Base-by-base conservation (phyloP, 2,888 invertebrate species). In the Notodonta ziczac region DNA sequence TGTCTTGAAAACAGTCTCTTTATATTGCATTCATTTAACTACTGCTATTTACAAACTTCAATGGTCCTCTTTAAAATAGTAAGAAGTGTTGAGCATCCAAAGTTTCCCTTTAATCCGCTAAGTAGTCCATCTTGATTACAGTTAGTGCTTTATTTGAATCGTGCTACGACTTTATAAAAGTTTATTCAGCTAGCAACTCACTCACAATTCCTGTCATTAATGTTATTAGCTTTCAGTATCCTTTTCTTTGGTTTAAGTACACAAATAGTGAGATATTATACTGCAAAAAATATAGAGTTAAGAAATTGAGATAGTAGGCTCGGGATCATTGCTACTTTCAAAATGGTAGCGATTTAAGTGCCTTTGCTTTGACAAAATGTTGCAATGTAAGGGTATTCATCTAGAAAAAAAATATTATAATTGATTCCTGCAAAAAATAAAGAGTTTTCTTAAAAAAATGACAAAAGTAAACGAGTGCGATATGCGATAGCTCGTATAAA, bases 41-140 rank as follows among this genome's bases (percentile, higher is more conserved):
- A 46, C 5, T 42, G 7, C 50, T 50, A 16, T 12, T 51, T 51
- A 51, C 24, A 16, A 51, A 24, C 24, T 51, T 32, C 5, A 46
- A 13, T n/a, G n/a, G 9, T 51, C 4, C 51, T 51, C 24, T 24
- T n/a, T 35, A 53, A 40, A 55, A 39, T 14, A 55, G 40, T 14
- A 55, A 7, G 14, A 12, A 55, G 16, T 55, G 55, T 40, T 55
- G 40, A 55, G 40, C 16, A 53, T 35, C 13, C 53, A 5, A 51
- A 53, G 35, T 53, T 39, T n/a, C n/a, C 53, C 5, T 52, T 55
- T 55, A 55, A 55, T 55, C 40, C 40, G 14, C 55, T 55, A 55
- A 55, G 55, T 40, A 55, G n/a, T 55, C 40, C n/a, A 40, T 55
- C 55, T 55, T 55, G 55, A 55, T 55, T 55, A 55, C 39, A 55